Base-by-base conservation (phyloP, 2,888 invertebrate species). In the Hyposoter didymator region DNA sequence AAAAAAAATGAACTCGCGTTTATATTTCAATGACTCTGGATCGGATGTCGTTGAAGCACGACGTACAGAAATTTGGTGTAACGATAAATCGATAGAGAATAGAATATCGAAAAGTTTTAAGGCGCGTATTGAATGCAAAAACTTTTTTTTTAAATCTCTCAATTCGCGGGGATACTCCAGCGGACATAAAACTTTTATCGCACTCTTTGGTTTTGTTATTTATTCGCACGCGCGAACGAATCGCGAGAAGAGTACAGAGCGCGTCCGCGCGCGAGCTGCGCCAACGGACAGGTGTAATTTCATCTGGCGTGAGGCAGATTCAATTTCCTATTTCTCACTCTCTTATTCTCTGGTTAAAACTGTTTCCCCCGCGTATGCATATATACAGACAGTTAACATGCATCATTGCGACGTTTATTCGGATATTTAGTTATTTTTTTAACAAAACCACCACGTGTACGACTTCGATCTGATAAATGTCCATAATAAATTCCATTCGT, bases 301-400 rank as follows among this genome's bases (percentile, higher is more conserved):
- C 85, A 85, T 85, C 85, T 76, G 85, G 75, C 72, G 82, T 52
- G 82, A 82, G 70, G 82, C 79, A 72, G 82, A 85, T 85, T 85
- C 85, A 82, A 85, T 85, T 79, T 85, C 84, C 82, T 82, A 81
- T 86, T 87, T 85, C 87, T 87, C 85, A 81, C 80, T 74, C 84
- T 84, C 76, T 85, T 87, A 82, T 87, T 85, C 79, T 62, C 32
- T 55, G 14, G 43, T 70, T 75, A 83, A 84, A 72, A 72, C 45
- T 62, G 55, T 75, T 82, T 72, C 59, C 66, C 76, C 12, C 47
- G 32, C 76, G 66, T 45, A 28, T 39, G n/a, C 6, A 62, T 35
- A 75, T 28, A 19, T 35, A 75, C 39, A 19, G 8, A 52, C 79
- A 62, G 28, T 72, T 82, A 82, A 82, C 82, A 76, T 59, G 85